Conservation (phyloP, 2,113 vertebrate genomes). For the Procavia capensis region DNA sequence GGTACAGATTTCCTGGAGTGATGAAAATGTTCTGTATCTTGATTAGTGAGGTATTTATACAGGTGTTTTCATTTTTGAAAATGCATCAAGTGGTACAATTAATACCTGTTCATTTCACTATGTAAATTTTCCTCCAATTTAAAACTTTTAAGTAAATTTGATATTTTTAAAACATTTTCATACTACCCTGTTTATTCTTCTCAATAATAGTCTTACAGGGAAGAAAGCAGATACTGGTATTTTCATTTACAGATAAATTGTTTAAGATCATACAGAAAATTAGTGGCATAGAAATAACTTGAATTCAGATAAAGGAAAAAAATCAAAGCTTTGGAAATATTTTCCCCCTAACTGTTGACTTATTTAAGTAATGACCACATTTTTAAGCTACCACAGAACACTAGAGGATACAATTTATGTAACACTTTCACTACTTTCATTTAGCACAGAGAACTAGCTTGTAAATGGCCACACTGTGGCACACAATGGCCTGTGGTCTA, state of each 20-base stretch:
- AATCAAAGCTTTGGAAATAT: not conserved
- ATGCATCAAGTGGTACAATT: not conserved
- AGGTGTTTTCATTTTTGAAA: constrained; percentile 1
- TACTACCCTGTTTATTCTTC: not conserved
- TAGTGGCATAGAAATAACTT: not conserved
- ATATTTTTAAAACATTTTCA: not conserved
- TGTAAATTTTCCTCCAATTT: constrained; percentile 7
- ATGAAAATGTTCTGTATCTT: not conserved
- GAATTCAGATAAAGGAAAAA: not conserved
- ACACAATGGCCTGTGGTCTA: not conserved
- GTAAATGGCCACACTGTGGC: not conserved
- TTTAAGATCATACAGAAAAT: not conserved
- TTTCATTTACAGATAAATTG: not conserved
- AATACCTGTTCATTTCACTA: not conserved
- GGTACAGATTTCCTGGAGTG: not conserved
- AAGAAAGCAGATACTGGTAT: not conserved
- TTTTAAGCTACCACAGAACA: constrained; percentile 29
- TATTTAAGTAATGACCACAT: not conserved
- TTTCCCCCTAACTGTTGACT: not conserved
- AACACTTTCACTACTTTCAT: not conserved
- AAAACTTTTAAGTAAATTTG: not conserved
- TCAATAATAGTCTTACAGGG: not conserved
- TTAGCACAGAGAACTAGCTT: not conserved
- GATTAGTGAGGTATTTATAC: not conserved
- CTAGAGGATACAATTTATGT: not conserved